Evolutionary conservation across 2,888 invertebrate genomes (phyloP), one percentile per base, ranked within the genome.

Genomic region (Drosophila limbata): DNA sequence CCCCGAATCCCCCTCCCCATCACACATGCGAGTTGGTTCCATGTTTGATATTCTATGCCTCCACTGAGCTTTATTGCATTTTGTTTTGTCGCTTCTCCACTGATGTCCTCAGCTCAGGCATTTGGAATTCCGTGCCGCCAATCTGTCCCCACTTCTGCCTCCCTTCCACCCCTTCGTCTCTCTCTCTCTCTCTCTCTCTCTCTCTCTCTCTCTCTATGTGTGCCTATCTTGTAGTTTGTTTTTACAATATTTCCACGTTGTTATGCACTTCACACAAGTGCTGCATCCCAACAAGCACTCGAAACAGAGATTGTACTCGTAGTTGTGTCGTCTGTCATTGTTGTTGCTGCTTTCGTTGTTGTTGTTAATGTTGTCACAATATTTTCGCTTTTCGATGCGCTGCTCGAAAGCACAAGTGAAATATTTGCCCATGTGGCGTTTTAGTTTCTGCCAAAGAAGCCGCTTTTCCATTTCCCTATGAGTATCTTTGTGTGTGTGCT

Each of bases 301-400:
- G 66, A 60, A 66, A 53, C 64, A 74, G 28, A 74, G 76, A 67
- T 71, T 66, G 63, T 63, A 21, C 31, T 50, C 31, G 28, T 19
- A 6, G 15, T 28, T n/a, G 15, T 44, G 37, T 37, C 37, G 37
- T 37, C 37, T 56, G 15, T 60, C 17, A 35, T 35, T 44, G 69
- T 40, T 76, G 31, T 39, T 63, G 40, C 15, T 65, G 42, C 42
- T 66, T 31, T 28, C 52, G 45, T 40, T 74, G 51, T 25, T 56
- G 66, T 62, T 83, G 71, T 33, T 65, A 55, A 59, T 76, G 74
- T 86, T 81, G 89, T 89, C 88, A 80, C 85, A 86, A 86, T 88
- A 86, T 89, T 86, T 86, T 85, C 85, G 89, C 88, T 86, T 82
- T 88, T 89, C 85, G 86, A 82, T 79, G 84, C 80, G 81, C 76